A percentile compares a stretch with the other conserved stretches of the same genome.
These are phyloP conservation scores for Corticium candelabrum DNA, from an alignment of 37 sponge, comb jelly and placozoan species.

Conservation along the genomic window DNA sequence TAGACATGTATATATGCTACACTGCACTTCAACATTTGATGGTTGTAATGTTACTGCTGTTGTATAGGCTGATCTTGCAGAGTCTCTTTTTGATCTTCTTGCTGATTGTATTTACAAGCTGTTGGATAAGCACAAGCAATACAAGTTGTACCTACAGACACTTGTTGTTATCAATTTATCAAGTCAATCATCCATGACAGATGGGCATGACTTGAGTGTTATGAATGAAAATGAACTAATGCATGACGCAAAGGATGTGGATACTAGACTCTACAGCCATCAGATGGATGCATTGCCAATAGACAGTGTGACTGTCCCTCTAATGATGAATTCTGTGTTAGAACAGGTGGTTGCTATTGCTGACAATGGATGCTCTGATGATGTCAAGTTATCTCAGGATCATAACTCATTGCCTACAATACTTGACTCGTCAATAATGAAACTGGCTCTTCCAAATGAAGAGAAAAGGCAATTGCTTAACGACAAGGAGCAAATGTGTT, in stretches of 20 bases:
- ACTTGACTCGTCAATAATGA: neutral
- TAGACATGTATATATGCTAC: no score
- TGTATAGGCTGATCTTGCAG: neutral
- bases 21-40: no score
- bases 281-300: conserved; percentile 49
- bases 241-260: conserved; percentile 14
- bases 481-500: neutral
- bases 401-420: neutral
- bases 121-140: conserved; percentile 32
- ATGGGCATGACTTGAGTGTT: no score
- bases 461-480: neutral
- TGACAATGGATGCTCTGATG: neutral
- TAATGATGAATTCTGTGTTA: conserved; percentile 60
- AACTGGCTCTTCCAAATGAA: neutral
- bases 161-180: conserved; percentile 19
- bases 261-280: conserved; percentile 48
- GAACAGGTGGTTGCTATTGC: conserved; percentile 45
- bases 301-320: conserved; percentile 38
- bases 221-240: no score
- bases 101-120: conserved; percentile 32
- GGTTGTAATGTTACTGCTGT: no score
- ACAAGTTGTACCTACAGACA: conserved; percentile 41
- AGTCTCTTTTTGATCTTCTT: conserved; percentile 29
- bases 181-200: no score
- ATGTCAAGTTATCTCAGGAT: neutral